Base-by-base conservation (phyloP, 2,113 vertebrate genomes). In the Cavia aperea region DNA sequence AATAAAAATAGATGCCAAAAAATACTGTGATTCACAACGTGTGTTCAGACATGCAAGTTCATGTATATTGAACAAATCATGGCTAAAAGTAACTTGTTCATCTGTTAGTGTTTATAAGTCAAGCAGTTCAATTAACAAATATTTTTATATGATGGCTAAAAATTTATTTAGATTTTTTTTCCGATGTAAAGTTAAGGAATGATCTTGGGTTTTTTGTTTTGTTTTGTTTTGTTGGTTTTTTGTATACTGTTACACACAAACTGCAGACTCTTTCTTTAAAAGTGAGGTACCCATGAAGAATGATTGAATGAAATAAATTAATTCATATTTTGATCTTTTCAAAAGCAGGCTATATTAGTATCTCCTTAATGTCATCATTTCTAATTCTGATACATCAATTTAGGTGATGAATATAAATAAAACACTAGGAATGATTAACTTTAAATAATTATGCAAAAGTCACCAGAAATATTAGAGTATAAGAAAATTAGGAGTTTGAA, bases 1-100 rank as follows among this genome's bases (percentile, higher is more conserved):
- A 95, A 82, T 91, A 93, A 94, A 96, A 89, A 70, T 58, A 70
- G 54, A 91, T 87, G 8, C 83, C 87, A 66, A 89, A 91, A 94
- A 87, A 75, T 77, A 46, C 1, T 89, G 46, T 78, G 65, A 91
- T 81, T 95, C 21, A 66, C 54, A 85, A 10, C 43, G 19, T 15
- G 84, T 77, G n/a, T 86, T 91, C 66, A 92, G 21, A 88, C 8
- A 68, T 68, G 72, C 43, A 94, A 72, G 12, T 84, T 95, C 65
- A 85, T 89, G 19, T 83, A 87, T 90, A 94, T 19, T 82, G 82
- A 90, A 87, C 33, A 96, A 93, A 85, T 84, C 60, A 88, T 31
- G 18, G 29, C 43, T 95, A 62, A 78, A 86, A 94, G 73, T 78
- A 91, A 81, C 56, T 88, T 82, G 29, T 90, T 81, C 65, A 89